Conservation (phyloP, 2,797 vertebrate genomes). For the Microctenopoma steveboyesi region DNA sequence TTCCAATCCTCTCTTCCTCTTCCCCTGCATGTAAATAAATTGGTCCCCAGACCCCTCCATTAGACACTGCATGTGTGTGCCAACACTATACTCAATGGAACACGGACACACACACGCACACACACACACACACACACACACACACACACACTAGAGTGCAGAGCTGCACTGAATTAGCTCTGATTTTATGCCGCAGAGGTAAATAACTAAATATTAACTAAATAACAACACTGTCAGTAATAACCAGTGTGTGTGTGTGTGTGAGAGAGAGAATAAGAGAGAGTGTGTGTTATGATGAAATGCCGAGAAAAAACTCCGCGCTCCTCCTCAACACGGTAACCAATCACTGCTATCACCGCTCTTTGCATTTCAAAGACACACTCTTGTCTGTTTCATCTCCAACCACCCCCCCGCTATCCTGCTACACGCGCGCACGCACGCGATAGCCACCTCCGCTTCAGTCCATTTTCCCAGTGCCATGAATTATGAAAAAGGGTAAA, state of each 20-base stretch:
- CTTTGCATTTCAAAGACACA: conserved; percentile 85
- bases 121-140: conserved; percentile 14
- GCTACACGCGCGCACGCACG: conserved; percentile 23
- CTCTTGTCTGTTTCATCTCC: conserved; percentile 79
- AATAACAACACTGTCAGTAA: conserved; percentile 72
- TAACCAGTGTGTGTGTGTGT: conserved; percentile 32
- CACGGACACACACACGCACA: conserved; percentile 15
- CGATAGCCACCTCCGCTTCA: conserved; percentile 55
- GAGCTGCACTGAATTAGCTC: conserved; percentile 57
- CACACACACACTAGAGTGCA: conserved; percentile 46
- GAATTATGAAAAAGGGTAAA: conserved; percentile 78
- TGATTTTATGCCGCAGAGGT: conserved; percentile 64
- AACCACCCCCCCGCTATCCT: conserved; percentile 64
- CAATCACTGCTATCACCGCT: conserved; percentile 69
- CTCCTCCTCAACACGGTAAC: conserved; percentile 65
- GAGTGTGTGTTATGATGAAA: conserved; percentile 75
- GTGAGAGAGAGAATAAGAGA: conserved; percentile 1
- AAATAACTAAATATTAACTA: conserved; percentile 59
- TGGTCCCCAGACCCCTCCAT: conserved; percentile 75
- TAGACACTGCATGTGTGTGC: conserved; percentile 41
- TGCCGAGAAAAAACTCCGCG: conserved; percentile 58
- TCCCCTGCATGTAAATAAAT: conserved; percentile 84
- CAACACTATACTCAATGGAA: conserved; percentile 27
- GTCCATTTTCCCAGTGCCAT: conserved; percentile 69
- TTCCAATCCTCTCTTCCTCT: conserved; percentile 59